A percentile compares a stretch with the other conserved stretches of the same genome.
Conservation (phyloP, 2,113 vertebrate species). For the Campylorhamphus procurvoides region DNA sequence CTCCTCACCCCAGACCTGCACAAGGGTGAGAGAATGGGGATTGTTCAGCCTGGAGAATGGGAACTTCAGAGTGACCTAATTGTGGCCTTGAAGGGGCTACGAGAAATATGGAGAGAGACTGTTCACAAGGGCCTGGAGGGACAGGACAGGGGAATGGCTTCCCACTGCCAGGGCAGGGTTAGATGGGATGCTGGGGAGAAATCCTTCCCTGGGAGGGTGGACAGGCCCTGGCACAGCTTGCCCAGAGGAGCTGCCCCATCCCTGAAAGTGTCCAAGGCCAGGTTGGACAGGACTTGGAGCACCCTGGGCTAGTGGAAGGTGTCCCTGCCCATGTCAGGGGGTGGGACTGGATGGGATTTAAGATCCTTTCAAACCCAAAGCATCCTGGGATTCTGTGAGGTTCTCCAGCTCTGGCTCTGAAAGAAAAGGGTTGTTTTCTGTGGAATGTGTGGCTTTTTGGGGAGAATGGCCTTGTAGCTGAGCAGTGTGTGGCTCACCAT, state of each 20-base stretch:
- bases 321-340: background rate
- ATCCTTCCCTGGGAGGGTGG: background rate
- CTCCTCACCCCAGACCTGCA: background rate
- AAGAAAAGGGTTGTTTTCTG: fast-evolving
- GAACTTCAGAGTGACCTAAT: background rate
- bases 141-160: background rate
- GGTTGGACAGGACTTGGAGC: background rate
- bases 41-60: background rate
- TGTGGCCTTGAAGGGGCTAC: fast-evolving
- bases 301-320: background rate
- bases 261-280: background rate
- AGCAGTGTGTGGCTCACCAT: fast-evolving
- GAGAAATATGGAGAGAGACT: background rate
- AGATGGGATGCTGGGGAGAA: fast-evolving
- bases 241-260: background rate
- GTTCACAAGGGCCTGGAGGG: background rate
- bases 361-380: background rate
- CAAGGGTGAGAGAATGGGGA: background rate
- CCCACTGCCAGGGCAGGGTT: background rate
- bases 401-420: background rate
- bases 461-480: background rate
- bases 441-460: background rate
- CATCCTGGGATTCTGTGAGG: background rate
- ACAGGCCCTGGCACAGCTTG: background rate
- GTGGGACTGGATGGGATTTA: background rate